Evolutionary conservation across 2,888 invertebrate species (phyloP), one percentile per base, ranked within the genome.

Genomic region (Philereme vetulata): DNA sequence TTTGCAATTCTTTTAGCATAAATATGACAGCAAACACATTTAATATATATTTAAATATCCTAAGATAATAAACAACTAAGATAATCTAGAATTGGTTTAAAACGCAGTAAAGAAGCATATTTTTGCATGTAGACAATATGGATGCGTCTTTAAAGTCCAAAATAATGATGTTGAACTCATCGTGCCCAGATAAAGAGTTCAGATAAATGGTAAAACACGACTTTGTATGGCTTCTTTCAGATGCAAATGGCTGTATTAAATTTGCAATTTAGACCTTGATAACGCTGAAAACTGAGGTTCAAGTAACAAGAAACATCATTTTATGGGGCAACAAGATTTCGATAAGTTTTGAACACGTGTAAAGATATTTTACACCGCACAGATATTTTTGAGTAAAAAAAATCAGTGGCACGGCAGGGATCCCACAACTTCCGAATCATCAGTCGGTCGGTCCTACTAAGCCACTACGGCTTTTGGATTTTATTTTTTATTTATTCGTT

Each of bases 171-270:
- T 75, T 68, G 70, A 75, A 66, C 75, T 82, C 80, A 86, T 86
- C 85, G 86, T 81, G 86, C 89, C 88, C 81, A 90, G 90, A 92
- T 90, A 80, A 78, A 85, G 78, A 82, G 80, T 80, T 79, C 55
- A 87, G 89, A 90, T 90, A 90, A 84, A 78, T 75, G 65, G 80
- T 81, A 84, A 80, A 84, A 86, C 86, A 85, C 82, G 77, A 76
- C 78, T 82, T 81, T 81, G 81, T 85, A 84, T 81, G 78, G 82
- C 86, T 82, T 81, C 87, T 91, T 90, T 90, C 83, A 85, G 79
- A 92, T 90, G 91, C 90, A 90, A 91, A 92, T 91, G 76, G 84
- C 81, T 86, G 87, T 88, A 89, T 91, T 89, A 89, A 89, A 90
- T 91, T 90, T 88, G 88, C 89, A 89, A 88, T 91, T 90, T 88